Evolutionary conservation across 2,113 vertebrate species (phyloP).

Genomic region (Mormyrus iriodes): DNA sequence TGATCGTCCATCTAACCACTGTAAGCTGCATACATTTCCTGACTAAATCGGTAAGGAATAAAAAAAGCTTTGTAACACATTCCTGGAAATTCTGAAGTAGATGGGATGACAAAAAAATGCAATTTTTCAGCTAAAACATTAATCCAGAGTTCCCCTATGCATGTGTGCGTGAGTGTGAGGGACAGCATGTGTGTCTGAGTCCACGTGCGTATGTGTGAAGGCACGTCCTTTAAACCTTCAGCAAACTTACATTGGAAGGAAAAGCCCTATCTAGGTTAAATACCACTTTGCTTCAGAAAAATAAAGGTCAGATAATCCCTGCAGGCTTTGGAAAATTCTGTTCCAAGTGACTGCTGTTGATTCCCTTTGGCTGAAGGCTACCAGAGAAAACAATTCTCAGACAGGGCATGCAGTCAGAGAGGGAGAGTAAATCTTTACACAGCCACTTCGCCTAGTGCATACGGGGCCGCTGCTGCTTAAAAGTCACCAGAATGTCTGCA

Average conservation of each 20-base stretch:
- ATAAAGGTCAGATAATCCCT: conserved; percentile 19
- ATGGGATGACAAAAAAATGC: not conserved
- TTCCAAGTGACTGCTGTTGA: conserved; percentile 1
- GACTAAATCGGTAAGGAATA: not conserved
- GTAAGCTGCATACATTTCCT: not conserved
- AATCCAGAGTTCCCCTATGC: not conserved
- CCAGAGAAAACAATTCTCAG: not conserved
- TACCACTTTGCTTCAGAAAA: conserved; percentile 8
- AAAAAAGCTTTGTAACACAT: not conserved
- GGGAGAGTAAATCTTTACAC: conserved; percentile 3
- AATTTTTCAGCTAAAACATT: not conserved
- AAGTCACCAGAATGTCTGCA: not conserved
- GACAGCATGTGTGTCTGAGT: not conserved
- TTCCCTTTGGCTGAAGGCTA: conserved; percentile 1
- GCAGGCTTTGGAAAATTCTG: conserved; percentile 4
- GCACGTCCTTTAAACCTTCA: conserved; percentile 6
- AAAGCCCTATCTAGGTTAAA: conserved; percentile 6
- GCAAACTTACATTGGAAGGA: not conserved
- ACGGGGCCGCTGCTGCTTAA: not conserved
- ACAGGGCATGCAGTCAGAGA: not conserved
- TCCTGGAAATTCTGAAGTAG: not conserved
- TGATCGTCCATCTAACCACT: not conserved
- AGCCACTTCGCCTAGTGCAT: not conserved
- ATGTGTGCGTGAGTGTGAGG: not conserved
- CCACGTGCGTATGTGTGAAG: not conserved